These are phyloP conservation scores for Eulimnadia texana DNA, from an alignment of 1,140 invertebrate species.

Conservation along the genomic window DNA sequence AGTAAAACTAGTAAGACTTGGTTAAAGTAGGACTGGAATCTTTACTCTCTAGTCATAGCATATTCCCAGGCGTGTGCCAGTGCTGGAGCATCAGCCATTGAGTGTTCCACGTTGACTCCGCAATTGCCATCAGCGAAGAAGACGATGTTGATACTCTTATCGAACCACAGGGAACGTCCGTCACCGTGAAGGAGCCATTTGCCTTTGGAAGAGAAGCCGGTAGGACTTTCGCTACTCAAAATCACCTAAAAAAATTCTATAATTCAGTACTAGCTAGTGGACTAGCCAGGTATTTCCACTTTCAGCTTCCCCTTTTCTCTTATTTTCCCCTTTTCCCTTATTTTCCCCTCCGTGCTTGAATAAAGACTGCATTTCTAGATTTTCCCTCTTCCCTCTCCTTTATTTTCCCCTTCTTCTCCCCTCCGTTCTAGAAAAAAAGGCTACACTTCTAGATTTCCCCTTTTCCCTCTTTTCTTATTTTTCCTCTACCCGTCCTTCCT, in stretches of 20 bases:
- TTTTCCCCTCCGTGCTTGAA: too few species aligned
- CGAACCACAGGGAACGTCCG: conserved; percentile 32
- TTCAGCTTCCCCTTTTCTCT: too few species aligned
- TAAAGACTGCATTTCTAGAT: too few species aligned
- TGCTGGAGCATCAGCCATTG: conserved; percentile 39
- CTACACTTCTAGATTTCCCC: too few species aligned
- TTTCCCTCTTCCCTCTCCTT: too few species aligned
- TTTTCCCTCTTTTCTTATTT: too few species aligned
- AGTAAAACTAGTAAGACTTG: neutral
- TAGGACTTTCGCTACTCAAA: conserved; percentile 26
- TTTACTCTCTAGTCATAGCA: conserved; percentile 35
- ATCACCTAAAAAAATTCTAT: conserved; percentile 24
- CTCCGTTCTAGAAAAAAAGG: too few species aligned
- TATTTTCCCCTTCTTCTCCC: too few species aligned
- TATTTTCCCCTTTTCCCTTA: too few species aligned
- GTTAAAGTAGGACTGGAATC: neutral
- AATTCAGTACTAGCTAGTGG: conserved; percentile 1
- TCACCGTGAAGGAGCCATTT: conserved; percentile 33
- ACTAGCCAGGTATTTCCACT: too few species aligned
- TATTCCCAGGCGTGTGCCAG: conserved; percentile 40
- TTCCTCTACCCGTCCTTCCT: too few species aligned
- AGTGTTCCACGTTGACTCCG: conserved; percentile 42
- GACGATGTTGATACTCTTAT: conserved; percentile 34
- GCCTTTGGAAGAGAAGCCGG: conserved; percentile 28
- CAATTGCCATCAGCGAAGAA: conserved; percentile 33